Evolutionary conservation across 2,113 vertebrate species (phyloP), one percentile per base, ranked within the genome.

Genomic region (Colinus virginianus): DNA sequence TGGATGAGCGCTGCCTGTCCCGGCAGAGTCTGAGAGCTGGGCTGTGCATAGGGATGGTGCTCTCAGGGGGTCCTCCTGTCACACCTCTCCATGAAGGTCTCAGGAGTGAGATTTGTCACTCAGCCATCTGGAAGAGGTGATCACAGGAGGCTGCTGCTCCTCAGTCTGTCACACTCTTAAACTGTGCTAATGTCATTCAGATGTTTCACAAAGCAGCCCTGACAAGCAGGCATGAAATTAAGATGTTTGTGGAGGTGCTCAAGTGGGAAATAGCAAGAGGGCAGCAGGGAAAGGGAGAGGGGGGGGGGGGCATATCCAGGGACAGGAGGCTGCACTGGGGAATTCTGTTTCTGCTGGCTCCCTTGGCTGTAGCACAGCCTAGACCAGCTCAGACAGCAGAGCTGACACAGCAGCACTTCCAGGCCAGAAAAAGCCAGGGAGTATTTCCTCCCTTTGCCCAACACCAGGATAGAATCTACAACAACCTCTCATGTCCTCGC

Each of bases 201-300:
- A 95, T 90, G 95, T 96, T 97, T 95, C 96, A 90, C 94, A 94
- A 94, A 96, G 87, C 91, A 97, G 84, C 89, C 85, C 85, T 70
- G 90, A 97, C 94, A 96, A 93, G 83, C 38, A 83, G 88, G 93
- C 95, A 94, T 96, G 93, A 96, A 97, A 97, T 97, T 94, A 96
- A 97, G 96, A 97, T 88, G 92, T 96, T 95, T 93, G 92, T 92
- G 91, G 88, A 96, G 77, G 61, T 0, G 20, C 61, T 93, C 91
- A 88, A 77, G 85, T 95, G 81, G 92, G 94, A 96, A 96, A 97
- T 96, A 76, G 79, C 48, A 74, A 70, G 6, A 3, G 74, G 78
- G 76, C 59, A 74, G 30, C 2, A 15, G 63, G 59, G 66, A 93
- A 94, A 90, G 72, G 49, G 32, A 91, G 58, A 22, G 34, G n/a